Evolutionary conservation across 2,888 invertebrate species (phyloP).

Genomic region (Dusona sp.): DNA sequence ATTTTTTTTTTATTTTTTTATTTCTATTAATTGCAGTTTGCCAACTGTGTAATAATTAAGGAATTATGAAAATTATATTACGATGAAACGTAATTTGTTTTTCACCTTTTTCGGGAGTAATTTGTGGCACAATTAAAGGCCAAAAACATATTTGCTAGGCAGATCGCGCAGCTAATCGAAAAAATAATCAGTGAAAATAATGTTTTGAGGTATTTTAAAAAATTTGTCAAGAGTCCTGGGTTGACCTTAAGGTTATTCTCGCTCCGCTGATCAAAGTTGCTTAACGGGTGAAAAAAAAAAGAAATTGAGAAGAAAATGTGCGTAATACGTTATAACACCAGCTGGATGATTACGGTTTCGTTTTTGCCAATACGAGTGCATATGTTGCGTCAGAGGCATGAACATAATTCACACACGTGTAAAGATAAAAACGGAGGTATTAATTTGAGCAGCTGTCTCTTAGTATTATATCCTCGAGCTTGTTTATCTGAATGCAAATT

Average conservation of each 20-base stretch:
- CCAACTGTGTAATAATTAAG: too few relatives aligned
- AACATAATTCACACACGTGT: slow-evolving; percentile 4
- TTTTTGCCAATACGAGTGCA: neutral
- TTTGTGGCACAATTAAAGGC: too few relatives aligned
- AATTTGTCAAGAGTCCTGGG: neutral
- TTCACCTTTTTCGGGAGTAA: too few relatives aligned
- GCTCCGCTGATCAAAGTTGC: neutral
- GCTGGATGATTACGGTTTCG: slow-evolving; percentile 3
- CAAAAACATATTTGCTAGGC: too few relatives aligned
- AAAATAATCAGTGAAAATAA: too few relatives aligned
- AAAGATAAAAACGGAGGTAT: neutral
- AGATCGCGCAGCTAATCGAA: too few relatives aligned
- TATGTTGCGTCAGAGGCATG: neutral
- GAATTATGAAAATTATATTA: too few relatives aligned
- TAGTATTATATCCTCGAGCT: neutral
- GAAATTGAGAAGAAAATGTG: neutral
- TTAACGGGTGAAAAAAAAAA: neutral
- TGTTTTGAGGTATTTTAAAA: neutral
- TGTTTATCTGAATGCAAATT: neutral
- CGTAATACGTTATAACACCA: neutral
- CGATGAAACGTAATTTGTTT: too few relatives aligned
- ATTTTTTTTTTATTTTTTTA: too few relatives aligned
- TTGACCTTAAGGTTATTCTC: neutral
- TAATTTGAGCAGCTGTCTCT: neutral
- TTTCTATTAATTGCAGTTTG: too few relatives aligned